Conservation (phyloP, 2,888 invertebrate genomes). For the Ephialtes manifestator region DNA sequence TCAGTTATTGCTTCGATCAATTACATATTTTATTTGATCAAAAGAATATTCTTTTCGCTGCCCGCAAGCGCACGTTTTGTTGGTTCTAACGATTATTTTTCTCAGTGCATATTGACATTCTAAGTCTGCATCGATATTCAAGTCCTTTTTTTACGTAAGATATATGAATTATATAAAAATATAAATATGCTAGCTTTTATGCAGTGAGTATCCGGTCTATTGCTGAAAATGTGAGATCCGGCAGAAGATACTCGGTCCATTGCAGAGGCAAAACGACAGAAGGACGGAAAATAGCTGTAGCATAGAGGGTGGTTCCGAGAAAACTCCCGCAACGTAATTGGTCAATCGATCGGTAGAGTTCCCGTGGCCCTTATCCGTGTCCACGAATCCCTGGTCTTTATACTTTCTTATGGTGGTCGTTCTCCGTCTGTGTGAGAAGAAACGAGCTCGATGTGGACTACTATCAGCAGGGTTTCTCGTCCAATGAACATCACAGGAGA, state of each 20-base stretch:
- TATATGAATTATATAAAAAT: not conserved
- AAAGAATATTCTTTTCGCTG: no score
- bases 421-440: conserved; percentile 36
- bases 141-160: no score
- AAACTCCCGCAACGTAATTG: conserved; percentile 67
- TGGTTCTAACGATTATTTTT: no score
- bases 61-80: no score
- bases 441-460: conserved; percentile 15
- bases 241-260: not conserved
- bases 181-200: not conserved
- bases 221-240: not conserved
- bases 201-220: not conserved
- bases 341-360: conserved; percentile 73
- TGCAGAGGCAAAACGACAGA: not conserved
- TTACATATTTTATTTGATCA: no score
- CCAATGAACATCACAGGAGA: conserved; percentile 61
- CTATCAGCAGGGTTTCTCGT: conserved; percentile 36
- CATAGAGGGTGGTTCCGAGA: conserved; percentile 51
- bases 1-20: no score
- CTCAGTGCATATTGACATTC: not conserved
- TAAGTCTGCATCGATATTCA: no score
- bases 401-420: conserved; percentile 48
- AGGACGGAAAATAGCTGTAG: not conserved
- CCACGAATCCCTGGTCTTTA: conserved; percentile 64
- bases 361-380: conserved; percentile 54